A percentile compares a stretch with the other conserved stretches of the same genome.
Conservation (phyloP, 2,797 vertebrate genomes). For the Lagorchestes hirsutus region DNA sequence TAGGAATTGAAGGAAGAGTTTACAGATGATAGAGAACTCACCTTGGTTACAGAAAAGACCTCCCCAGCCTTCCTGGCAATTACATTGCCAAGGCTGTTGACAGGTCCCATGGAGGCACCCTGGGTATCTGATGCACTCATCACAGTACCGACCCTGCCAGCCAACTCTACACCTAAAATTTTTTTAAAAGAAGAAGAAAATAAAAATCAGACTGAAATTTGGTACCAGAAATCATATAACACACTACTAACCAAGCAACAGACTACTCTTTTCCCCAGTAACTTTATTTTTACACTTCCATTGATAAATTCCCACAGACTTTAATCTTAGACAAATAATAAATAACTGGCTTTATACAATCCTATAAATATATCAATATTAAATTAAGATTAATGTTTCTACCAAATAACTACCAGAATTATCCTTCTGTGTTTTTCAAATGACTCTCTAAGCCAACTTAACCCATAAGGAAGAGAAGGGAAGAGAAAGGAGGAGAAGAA, state of each 20-base stretch:
- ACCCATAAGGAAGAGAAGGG: background rate
- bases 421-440: constrained; percentile 46
- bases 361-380: constrained; percentile 35
- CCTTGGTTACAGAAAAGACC: constrained; percentile 99
- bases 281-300: constrained; percentile 62
- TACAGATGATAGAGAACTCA: constrained; percentile 83
- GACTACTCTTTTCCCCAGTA: background rate
- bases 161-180: constrained; percentile 94
- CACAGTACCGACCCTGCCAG: constrained; percentile 97
- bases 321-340: constrained; percentile 7
- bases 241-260: rapidly evolving
- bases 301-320: background rate
- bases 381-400: constrained; percentile 1
- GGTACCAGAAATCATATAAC: rapidly evolving
- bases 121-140: constrained; percentile 97
- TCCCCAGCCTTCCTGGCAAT: constrained; percentile 99
- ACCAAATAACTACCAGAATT: constrained; percentile 49
- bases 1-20: background rate
- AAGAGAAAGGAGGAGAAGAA: too few relatives aligned
- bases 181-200: constrained; percentile 62
- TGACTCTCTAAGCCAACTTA: constrained; percentile 10
- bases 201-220: constrained; percentile 64
- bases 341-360: constrained; percentile 37
- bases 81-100: constrained; percentile 99
- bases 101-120: constrained; percentile 99